Evolutionary conservation across 2,888 invertebrate species (phyloP).

Genomic region (Strigamia maritima): DNA sequence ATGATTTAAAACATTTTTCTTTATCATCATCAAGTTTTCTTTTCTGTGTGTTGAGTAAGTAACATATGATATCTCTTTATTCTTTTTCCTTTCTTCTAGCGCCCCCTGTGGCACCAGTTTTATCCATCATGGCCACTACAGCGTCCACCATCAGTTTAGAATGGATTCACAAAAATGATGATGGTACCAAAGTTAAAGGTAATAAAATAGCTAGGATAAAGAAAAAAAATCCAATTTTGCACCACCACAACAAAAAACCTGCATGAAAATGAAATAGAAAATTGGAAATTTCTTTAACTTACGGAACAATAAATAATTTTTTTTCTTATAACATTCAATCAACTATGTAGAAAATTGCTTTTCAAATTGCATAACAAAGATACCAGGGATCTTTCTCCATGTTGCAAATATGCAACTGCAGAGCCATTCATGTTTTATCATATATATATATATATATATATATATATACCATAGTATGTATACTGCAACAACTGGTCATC

Average conservation of each 20-base stretch:
- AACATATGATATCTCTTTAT: not conserved
- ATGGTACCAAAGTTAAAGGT: constrained; percentile 39
- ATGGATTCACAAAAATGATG: constrained; percentile 46
- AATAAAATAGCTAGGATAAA: constrained; percentile 11
- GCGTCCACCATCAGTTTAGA: constrained; percentile 50
- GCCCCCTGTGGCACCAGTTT: constrained; percentile 49
- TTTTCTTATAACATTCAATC: too few species aligned
- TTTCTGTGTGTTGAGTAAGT: not conserved
- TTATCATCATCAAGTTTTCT: not conserved
- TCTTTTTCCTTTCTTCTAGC: constrained; percentile 19
- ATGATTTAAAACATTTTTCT: constrained; percentile 5
- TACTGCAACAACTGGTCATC: too few species aligned
- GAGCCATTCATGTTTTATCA: too few species aligned
- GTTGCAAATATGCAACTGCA: too few species aligned
- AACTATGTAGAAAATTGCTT: too few species aligned
- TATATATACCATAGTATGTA: too few species aligned
- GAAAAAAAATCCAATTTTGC: not conserved
- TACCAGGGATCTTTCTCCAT: too few species aligned
- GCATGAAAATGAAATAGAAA: not conserved
- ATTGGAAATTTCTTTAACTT: too few species aligned
- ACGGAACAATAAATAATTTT: too few species aligned
- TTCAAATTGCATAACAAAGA: too few species aligned
- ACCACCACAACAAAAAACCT: not conserved
- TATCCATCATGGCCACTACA: constrained; percentile 50
- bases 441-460: too few species aligned